phyloP scores from a whole-genome alignment of 35 echinoderm and acorn worm species.

The Ophioderma brevispina region DNA sequence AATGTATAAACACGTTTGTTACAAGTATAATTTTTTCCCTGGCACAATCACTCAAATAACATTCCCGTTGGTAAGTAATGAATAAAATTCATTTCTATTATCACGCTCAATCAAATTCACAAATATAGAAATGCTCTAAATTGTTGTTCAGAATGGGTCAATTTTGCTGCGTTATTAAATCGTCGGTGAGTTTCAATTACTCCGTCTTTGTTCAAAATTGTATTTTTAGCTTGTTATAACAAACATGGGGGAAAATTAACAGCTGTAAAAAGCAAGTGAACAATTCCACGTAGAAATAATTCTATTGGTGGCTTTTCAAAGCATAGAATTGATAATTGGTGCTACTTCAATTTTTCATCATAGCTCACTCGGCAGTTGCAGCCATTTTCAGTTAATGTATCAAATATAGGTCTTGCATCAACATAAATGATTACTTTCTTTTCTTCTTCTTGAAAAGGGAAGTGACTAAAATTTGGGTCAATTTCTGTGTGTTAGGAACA shows the following conservation, averaged over 20 bases:
- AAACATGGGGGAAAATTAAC: not conserved
- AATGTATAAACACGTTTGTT: too few species aligned
- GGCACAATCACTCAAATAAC: too few species aligned
- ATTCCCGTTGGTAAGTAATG: not conserved
- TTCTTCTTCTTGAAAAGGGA: too few species aligned
- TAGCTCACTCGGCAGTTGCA: too few species aligned
- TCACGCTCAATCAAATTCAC: not conserved
- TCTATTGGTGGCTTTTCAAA: not conserved
- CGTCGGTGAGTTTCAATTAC: not conserved
- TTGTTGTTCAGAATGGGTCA: constrained; percentile 6
- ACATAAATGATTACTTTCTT: too few species aligned
- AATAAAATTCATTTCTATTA: not conserved
- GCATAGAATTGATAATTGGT: not conserved
- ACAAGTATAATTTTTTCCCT: too few species aligned
- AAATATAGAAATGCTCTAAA: not conserved
- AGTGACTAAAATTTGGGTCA: too few species aligned
- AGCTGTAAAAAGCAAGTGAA: not conserved
- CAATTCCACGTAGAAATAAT: not conserved
- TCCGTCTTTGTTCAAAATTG: not conserved
- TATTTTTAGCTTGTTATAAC: not conserved
- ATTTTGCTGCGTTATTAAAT: not conserved
- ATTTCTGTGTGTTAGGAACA: too few species aligned
- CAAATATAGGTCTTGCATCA: too few species aligned
- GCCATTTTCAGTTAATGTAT: too few species aligned
- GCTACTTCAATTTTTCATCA: too few species aligned